Percentiles rank a stretch among this genome's conserved stretches.
Conservation (phyloP, 2,113 vertebrate genomes). For the Phocoena sinus region DNA sequence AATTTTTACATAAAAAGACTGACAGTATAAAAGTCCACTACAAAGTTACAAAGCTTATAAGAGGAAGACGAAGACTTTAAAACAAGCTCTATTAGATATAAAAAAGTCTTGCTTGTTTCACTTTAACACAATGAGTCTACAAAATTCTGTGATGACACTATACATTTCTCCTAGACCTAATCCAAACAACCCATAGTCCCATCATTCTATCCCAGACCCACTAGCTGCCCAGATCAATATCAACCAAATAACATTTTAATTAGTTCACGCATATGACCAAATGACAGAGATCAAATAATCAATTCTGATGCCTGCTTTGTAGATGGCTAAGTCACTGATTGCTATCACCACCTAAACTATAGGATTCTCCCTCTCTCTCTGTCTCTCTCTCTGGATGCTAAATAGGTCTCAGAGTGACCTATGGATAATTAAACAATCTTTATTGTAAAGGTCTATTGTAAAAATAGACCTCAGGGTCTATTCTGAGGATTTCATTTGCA, state of each 20-base stretch:
- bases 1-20: background rate
- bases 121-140: background rate
- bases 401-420: background rate
- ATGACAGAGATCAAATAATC: background rate
- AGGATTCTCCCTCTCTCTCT: background rate
- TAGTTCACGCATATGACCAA: background rate
- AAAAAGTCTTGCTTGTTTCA: background rate
- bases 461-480: background rate
- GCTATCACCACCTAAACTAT: background rate
- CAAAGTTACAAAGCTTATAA: background rate
- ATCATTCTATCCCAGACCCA: background rate
- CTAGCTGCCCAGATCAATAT: background rate
- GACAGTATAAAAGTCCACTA: background rate
- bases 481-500: constrained; percentile 11
- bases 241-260: background rate
- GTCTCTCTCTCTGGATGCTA: background rate
- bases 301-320: background rate
- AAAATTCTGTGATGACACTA: background rate
- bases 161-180: background rate
- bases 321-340: background rate
- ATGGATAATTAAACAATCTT: background rate
- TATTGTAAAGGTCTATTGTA: background rate
- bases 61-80: background rate
- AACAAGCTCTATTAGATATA: background rate
- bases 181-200: background rate